phyloP scores from a whole-genome alignment of 1,140 invertebrate species.

The Varroa destructor region DNA sequence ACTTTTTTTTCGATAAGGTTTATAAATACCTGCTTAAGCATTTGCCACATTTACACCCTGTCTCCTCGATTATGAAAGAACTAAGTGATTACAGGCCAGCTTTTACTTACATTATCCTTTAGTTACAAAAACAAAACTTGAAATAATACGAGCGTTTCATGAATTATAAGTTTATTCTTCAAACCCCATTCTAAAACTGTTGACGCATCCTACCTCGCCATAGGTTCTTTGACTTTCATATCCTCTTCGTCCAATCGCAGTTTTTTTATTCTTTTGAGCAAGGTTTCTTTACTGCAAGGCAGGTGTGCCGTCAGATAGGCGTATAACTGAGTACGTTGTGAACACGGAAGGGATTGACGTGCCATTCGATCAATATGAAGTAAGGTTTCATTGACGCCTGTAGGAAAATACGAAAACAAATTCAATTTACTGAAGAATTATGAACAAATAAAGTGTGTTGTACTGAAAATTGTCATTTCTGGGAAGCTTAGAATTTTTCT shows the following conservation, averaged over 20 bases:
- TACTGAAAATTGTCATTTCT: too few relatives aligned
- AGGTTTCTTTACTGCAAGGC: slow-evolving; percentile 53
- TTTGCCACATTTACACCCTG: too few relatives aligned
- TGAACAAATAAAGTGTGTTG: too few relatives aligned
- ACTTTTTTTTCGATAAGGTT: too few relatives aligned
- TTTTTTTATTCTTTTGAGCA: slow-evolving; percentile 53
- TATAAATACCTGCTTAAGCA: too few relatives aligned
- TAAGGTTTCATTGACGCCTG: slow-evolving; percentile 10
- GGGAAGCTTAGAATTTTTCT: not conserved
- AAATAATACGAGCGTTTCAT: too few relatives aligned
- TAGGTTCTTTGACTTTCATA: slow-evolving; percentile 46
- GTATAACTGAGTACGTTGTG: slow-evolving; percentile 48
- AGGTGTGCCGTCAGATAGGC: slow-evolving; percentile 51
- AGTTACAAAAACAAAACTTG: too few relatives aligned
- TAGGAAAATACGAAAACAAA: not conserved
- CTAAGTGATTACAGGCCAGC: too few relatives aligned
- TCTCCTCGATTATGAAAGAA: too few relatives aligned
- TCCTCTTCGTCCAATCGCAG: slow-evolving; percentile 48
- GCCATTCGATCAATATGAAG: slow-evolving; percentile 11
- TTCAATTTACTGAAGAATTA: not conserved
- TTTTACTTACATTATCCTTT: too few relatives aligned
- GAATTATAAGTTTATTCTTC: too few relatives aligned
- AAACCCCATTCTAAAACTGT: too few relatives aligned
- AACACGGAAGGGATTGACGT: slow-evolving; percentile 37
- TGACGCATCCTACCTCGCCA: slow-evolving; percentile 37